Conservation (phyloP, 2,797 vertebrate species). For the Garrulus glandarius region DNA sequence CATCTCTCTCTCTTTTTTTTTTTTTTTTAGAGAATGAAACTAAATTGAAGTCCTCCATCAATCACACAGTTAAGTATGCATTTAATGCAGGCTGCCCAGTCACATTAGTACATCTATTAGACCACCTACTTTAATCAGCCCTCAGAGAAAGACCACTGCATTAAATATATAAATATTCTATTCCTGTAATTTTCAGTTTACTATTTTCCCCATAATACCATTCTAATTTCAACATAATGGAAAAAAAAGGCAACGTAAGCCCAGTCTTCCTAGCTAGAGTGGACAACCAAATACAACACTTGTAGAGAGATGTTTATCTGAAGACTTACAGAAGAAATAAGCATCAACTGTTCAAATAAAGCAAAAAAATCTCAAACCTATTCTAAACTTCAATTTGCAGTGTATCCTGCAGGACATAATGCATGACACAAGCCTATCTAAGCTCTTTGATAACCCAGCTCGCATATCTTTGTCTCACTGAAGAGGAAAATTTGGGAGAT, state of each 20-base stretch:
- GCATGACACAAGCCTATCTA: background rate
- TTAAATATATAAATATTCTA: background rate
- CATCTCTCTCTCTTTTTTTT: accelerated
- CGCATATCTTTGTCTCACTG: background rate
- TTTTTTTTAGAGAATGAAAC: background rate
- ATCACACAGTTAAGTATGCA: background rate
- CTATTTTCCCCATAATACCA: background rate
- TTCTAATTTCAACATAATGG: background rate
- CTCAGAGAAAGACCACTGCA: background rate
- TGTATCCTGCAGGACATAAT: background rate
- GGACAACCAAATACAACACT: background rate
- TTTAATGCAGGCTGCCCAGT: background rate
- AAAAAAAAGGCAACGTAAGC: background rate
- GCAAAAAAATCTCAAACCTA: background rate
- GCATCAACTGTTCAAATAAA: background rate
- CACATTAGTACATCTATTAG: background rate
- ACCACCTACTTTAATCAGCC: background rate
- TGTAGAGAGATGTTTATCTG: background rate
- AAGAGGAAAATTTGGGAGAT: background rate
- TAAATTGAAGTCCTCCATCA: background rate
- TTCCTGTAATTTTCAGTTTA: background rate
- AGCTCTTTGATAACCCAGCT: background rate
- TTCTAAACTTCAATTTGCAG: background rate
- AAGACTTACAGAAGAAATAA: background rate
- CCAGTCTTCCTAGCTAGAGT: background rate